These are phyloP conservation scores for Scaptomyza pallida DNA, from an alignment of 1,140 invertebrate genomes.

Conservation along the genomic window DNA sequence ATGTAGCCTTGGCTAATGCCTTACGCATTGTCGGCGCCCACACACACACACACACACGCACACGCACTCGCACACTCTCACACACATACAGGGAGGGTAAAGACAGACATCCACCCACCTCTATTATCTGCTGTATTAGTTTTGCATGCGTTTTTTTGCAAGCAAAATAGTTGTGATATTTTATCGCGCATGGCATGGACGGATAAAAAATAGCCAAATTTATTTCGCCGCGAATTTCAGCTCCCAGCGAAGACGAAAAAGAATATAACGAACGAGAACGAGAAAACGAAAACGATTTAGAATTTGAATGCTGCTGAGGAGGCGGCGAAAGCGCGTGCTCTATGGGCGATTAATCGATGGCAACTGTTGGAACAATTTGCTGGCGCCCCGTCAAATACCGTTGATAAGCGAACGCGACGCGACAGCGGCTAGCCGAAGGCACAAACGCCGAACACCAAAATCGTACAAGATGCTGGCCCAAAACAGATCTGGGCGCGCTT, in stretches of 20 bases:
- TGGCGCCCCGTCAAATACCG: constrained; percentile 47
- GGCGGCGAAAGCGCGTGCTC: constrained; percentile 23
- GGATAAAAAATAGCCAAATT: constrained; percentile 80
- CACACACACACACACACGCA: constrained; percentile 1
- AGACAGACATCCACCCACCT: constrained; percentile 61
- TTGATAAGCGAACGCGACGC: constrained; percentile 24
- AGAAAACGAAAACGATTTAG: constrained; percentile 11
- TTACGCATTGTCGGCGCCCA: constrained; percentile 13
- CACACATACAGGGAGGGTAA: constrained; percentile 6
- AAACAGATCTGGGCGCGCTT: constrained; percentile 1
- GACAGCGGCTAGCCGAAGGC: constrained; percentile 10
- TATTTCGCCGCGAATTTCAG: constrained; percentile 81
- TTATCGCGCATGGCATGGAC: constrained; percentile 85
- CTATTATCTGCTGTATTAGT: constrained; percentile 83
- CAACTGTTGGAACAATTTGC: constrained; percentile 48
- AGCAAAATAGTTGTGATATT: constrained; percentile 84
- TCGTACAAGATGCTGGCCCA: constrained; percentile 31
- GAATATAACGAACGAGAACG: constrained; percentile 26
- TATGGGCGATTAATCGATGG: constrained; percentile 54
- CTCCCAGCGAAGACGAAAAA: constrained; percentile 69
- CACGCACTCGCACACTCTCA: background rate
- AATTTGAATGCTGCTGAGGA: constrained; percentile 14
- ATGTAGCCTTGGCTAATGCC: constrained; percentile 19
- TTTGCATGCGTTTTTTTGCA: constrained; percentile 84
- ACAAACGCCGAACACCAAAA: constrained; percentile 4